Evolutionary conservation across 1,140 invertebrate species (phyloP).

Genomic region (Sycophila sp.): DNA sequence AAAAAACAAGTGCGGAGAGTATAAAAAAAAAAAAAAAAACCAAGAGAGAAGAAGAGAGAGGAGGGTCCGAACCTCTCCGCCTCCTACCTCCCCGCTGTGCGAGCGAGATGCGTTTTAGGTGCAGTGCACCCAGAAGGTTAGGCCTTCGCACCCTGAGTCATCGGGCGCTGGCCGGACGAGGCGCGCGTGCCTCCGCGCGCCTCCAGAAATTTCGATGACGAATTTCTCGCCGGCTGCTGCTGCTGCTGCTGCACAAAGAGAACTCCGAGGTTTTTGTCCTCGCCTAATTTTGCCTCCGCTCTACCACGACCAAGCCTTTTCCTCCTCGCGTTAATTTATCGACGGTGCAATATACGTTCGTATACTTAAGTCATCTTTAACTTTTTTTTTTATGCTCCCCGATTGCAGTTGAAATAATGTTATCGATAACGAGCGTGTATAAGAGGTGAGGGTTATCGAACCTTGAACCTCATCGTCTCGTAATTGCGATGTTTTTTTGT

Average conservation of each 20-base stretch:
- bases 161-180: constrained; percentile 37
- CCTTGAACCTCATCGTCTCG: constrained; percentile 11
- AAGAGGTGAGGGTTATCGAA: neutral
- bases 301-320: no score
- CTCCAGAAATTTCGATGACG: constrained; percentile 65
- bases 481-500: neutral
- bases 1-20: no score
- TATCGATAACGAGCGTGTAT: neutral
- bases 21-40: neutral
- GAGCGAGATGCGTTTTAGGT: constrained; percentile 48
- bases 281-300: no score
- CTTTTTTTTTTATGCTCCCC: no score
- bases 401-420: constrained; percentile 11
- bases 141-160: constrained; percentile 56
- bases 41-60: neutral
- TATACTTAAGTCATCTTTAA: no score
- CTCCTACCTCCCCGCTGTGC: no score
- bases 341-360: no score
- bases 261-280: neutral
- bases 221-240: constrained; percentile 45
- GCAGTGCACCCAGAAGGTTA: constrained; percentile 56
- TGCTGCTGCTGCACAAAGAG: neutral
- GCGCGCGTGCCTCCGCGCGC: constrained; percentile 36
- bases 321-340: no score
- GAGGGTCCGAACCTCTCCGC: neutral